A percentile compares a stretch with the other conserved stretches of the same genome.
These are phyloP conservation scores for Saturnia pavonia DNA, from an alignment of 2,888 invertebrate species.

Conservation along the genomic window DNA sequence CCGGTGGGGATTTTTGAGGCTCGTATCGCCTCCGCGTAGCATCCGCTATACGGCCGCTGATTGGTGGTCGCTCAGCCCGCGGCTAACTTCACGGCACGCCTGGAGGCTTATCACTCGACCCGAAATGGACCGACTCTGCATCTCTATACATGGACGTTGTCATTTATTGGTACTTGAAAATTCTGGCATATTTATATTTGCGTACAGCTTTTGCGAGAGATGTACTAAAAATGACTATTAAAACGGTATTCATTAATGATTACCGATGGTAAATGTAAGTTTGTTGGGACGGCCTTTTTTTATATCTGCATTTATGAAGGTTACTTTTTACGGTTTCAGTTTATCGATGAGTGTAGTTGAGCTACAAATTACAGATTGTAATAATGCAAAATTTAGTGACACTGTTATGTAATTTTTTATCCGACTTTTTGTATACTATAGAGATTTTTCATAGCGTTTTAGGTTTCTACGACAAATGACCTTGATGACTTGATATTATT, in stretches of 20 bases:
- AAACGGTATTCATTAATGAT: background rate
- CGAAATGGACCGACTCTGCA: conserved; percentile 54
- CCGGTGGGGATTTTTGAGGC: conserved; percentile 76
- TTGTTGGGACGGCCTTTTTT: conserved; percentile 11
- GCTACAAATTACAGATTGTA: background rate
- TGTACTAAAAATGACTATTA: background rate
- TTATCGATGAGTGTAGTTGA: background rate
- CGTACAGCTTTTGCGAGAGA: conserved; percentile 9
- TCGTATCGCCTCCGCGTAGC: conserved; percentile 73
- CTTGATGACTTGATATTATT: too few relatives aligned
- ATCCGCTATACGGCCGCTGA: conserved; percentile 46
- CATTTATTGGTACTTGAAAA: conserved; percentile 23
- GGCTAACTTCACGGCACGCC: conserved; percentile 57
- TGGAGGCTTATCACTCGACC: conserved; percentile 47
- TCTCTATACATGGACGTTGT: conserved; percentile 52
- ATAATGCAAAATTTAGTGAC: background rate
- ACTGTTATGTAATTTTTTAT: background rate
- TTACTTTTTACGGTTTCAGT: background rate
- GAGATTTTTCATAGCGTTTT: background rate
- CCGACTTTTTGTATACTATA: background rate
- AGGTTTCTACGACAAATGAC: too few relatives aligned
- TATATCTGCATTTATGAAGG: conserved; percentile 23
- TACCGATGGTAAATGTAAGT: background rate
- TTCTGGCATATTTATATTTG: conserved; percentile 21
- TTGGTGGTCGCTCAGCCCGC: conserved; percentile 54